phyloP scores from a whole-genome alignment of 2,113 vertebrate species.

The Physeter macrocephalus region DNA sequence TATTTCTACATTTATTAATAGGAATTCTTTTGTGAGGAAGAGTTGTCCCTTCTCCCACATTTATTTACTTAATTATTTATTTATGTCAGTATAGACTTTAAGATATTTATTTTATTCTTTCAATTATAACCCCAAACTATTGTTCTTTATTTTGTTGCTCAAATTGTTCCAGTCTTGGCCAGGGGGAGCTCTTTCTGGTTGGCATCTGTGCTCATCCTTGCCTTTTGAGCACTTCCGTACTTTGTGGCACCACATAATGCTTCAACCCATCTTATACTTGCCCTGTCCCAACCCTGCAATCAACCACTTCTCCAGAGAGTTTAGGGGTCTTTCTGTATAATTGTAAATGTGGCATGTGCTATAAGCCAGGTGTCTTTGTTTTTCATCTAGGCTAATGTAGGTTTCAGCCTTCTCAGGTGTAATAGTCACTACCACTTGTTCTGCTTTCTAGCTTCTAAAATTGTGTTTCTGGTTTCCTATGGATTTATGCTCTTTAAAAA shows the following conservation, averaged over 20 bases:
- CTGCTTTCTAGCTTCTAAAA: constrained; percentile 1
- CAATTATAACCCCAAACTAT: not conserved
- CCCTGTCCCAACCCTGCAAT: not conserved
- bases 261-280: not conserved
- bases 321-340: not conserved
- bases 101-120: not conserved
- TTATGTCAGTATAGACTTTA: not conserved
- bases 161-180: not conserved
- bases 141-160: not conserved
- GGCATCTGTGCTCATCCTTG: not conserved
- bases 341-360: not conserved
- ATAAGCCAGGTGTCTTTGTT: not conserved
- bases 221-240: not conserved
- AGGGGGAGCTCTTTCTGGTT: not conserved
- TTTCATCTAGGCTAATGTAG: not conserved
- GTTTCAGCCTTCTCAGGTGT: not conserved
- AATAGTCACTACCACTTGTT: not conserved
- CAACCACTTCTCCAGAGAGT: not conserved
- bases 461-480: not conserved
- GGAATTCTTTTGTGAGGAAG: not conserved
- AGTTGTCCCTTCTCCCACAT: not conserved
- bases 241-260: not conserved
- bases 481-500: not conserved
- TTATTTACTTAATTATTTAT: not conserved
- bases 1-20: constrained; percentile 18